Evolutionary conservation across 2,888 invertebrate species (phyloP).

Genomic region (Drosophila neotestacea): DNA sequence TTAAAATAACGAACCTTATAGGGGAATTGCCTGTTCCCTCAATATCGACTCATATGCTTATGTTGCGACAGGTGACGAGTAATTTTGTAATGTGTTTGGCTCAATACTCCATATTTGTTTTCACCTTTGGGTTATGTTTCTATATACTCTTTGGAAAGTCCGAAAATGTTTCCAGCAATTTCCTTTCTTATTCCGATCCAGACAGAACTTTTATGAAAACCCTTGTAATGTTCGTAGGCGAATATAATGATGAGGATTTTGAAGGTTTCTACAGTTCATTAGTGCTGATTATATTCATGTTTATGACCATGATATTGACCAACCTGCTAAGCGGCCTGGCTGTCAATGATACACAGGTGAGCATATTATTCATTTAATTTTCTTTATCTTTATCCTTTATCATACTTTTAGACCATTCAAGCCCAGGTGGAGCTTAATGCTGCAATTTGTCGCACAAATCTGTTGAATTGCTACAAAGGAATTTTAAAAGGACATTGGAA

Average conservation of each 20-base stretch:
- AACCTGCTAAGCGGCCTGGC: slow-evolving; percentile 93
- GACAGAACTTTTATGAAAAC: slow-evolving; percentile 88
- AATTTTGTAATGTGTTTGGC: slow-evolving; percentile 92
- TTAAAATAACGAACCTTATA: slow-evolving; percentile 90
- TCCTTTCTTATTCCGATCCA: slow-evolving; percentile 89
- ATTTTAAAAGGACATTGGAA: slow-evolving; percentile 87
- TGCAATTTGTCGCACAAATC: slow-evolving; percentile 89
- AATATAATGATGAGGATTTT: slow-evolving; percentile 92
- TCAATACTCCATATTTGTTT: slow-evolving; percentile 92
- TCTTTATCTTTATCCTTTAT: not conserved
- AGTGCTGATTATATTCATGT: slow-evolving; percentile 91
- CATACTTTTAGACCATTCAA: slow-evolving; percentile 87
- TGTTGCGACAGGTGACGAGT: slow-evolving; percentile 91
- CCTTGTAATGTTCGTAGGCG: slow-evolving; percentile 93
- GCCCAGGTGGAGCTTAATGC: slow-evolving; percentile 92
- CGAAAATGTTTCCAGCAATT: slow-evolving; percentile 87
- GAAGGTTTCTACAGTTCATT: slow-evolving; percentile 89
- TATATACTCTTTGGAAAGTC: slow-evolving; percentile 89
- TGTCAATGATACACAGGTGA: slow-evolving; percentile 91
- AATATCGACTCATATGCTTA: slow-evolving; percentile 92
- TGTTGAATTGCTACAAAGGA: slow-evolving; percentile 90
- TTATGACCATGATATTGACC: slow-evolving; percentile 92
- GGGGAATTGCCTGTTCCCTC: slow-evolving; percentile 89
- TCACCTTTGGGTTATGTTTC: slow-evolving; percentile 93
- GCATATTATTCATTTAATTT: not conserved